Evolutionary conservation across 2,888 invertebrate species (phyloP).

Genomic region (Amorpha juglandis): DNA sequence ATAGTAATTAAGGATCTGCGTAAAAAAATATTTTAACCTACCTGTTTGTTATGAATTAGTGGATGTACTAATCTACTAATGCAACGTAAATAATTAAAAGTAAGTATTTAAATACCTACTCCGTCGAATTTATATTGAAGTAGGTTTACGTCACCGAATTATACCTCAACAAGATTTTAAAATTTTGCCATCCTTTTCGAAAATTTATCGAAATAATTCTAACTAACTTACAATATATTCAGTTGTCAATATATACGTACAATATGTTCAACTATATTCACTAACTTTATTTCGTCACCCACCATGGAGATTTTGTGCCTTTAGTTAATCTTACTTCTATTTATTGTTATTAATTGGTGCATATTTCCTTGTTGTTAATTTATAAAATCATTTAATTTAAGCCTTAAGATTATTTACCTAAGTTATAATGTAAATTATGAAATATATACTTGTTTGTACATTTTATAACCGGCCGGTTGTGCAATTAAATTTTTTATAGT

Average conservation of each 20-base stretch:
- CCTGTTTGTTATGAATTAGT: neutral
- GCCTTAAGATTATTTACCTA: constrained; percentile 8
- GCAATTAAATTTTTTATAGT: constrained; percentile 70
- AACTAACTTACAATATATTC: no score
- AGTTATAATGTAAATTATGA: constrained; percentile 52
- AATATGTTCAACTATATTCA: no score
- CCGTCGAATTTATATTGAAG: constrained; percentile 27
- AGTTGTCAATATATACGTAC: no score
- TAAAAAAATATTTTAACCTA: neutral
- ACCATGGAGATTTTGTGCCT: neutral
- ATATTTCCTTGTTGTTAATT: constrained; percentile 7
- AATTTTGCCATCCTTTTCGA: constrained; percentile 9
- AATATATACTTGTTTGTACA: constrained; percentile 55
- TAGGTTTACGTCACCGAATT: constrained; percentile 52
- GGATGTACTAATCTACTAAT: neutral
- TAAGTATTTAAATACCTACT: neutral
- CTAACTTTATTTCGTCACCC: neutral
- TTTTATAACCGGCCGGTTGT: constrained; percentile 78
- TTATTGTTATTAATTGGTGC: neutral
- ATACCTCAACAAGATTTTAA: constrained; percentile 49
- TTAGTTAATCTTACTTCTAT: constrained; percentile 11
- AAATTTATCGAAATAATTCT: neutral
- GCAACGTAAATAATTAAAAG: neutral
- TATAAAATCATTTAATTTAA: constrained; percentile 14
- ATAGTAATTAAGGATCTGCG: neutral